Evolutionary conservation across 2,888 invertebrate species (phyloP).

Genomic region (Troides aeacus): DNA sequence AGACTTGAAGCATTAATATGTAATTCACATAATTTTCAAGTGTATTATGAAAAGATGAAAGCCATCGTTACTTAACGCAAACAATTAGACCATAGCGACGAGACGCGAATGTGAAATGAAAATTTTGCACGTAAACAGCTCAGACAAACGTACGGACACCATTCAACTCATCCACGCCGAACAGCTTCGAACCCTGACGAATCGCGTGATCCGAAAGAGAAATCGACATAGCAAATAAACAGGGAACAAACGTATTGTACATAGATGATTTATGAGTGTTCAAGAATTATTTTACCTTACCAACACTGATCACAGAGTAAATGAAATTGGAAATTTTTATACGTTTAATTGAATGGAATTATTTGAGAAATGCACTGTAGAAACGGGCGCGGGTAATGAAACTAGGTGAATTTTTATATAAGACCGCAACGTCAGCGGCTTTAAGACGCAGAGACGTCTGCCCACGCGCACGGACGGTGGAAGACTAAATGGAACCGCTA

Average conservation of each 20-base stretch:
- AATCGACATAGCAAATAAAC: constrained; percentile 46
- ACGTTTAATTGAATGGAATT: constrained; percentile 6
- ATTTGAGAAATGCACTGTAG: constrained; percentile 24
- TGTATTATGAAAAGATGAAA: constrained; percentile 27
- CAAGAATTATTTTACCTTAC: constrained; percentile 20
- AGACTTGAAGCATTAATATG: neutral
- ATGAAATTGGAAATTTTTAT: constrained; percentile 4
- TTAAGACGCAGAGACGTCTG: constrained; percentile 44
- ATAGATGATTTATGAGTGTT: constrained; percentile 1
- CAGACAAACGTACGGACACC: constrained; percentile 2
- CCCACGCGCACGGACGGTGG: constrained; percentile 50
- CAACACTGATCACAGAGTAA: constrained; percentile 23
- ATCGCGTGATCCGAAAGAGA: constrained; percentile 62
- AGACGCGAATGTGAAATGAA: constrained; percentile 10
- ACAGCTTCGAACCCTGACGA: constrained; percentile 35
- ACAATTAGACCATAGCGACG: constrained; percentile 50
- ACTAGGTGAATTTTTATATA: constrained; percentile 38
- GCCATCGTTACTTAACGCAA: constrained; percentile 44
- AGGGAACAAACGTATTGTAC: constrained; percentile 7
- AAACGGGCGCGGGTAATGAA: constrained; percentile 35
- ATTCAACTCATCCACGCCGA: constrained; percentile 29
- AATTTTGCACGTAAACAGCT: constrained; percentile 11
- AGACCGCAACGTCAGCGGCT: constrained; percentile 57
- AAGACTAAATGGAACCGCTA: constrained; percentile 49
- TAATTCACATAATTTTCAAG: neutral